Evolutionary conservation across 2,888 invertebrate genomes (phyloP), one percentile per base, ranked within the genome.

Genomic region (Anthrax anthrax): DNA sequence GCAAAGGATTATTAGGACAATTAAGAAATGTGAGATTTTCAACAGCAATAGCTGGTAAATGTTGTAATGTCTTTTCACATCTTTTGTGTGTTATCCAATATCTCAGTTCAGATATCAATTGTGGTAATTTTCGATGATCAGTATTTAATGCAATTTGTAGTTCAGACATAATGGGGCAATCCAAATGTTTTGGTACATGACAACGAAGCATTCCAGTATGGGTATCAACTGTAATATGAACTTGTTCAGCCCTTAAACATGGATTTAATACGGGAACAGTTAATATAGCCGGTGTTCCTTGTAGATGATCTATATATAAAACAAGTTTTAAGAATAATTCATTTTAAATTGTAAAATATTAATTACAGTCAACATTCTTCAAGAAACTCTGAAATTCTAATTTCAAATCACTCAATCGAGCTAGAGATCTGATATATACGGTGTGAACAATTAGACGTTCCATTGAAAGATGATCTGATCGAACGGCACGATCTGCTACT

Each of bases 361-460:
- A 69, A 74, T 73, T 69, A 77, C 83, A 81, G 63, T 83, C 83
- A 13, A 80, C 76, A 55, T 81, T 79, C 60, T 80, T 80, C 29
- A 81, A 62, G 46, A 69, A 67, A 13, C 63, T 58, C 50, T 68
- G 67, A 50, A 68, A 68, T 53, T 69, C 69, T 52, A 84, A 78
- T 63, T 84, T 85, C 32, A 92, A 75, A 60, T 92, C 90, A 37
- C 77, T 77, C 14, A 94, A 72, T 39, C 94, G 75, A 52, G 86
- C 84, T 45, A 87, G 77, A 1, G 92, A 89, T 54, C 96, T 76
- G 47, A 94, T 85, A 61, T 96, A 94, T 55, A 96, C 92, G 0
- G 95, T 95, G 63, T 94, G 92, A 8, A 95, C 92, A 36, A 96
- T 73, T 44, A 96, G 72, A 36, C 91, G 81, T 71, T 96, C 96